Conservation (phyloP, 2,797 vertebrate species). For the Characodon lateralis region DNA sequence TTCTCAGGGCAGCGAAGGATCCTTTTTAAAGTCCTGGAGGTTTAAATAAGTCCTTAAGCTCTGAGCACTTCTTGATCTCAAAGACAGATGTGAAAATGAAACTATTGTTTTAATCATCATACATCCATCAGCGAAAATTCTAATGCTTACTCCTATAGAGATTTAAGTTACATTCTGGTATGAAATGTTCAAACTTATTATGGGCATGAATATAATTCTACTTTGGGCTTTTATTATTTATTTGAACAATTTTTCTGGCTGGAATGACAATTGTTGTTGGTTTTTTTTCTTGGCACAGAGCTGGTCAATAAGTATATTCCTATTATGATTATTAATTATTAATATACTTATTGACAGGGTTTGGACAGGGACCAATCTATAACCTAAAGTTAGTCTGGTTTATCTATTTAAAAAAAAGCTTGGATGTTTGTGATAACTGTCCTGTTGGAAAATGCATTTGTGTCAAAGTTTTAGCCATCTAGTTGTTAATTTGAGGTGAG, state of each 20-base stretch:
- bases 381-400: not conserved
- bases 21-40: constrained; percentile 60
- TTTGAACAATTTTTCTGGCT: not conserved
- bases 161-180: constrained; percentile 21
- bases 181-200: not conserved
- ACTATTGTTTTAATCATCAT: constrained; percentile 37
- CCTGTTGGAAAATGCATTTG: not conserved
- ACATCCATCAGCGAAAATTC: constrained; percentile 33
- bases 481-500: too few relatives aligned
- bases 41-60: constrained; percentile 61
- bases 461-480: not conserved
- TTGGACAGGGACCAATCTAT: too few relatives aligned
- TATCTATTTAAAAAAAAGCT: not conserved
- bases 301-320: too few relatives aligned
- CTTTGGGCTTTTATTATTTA: not conserved
- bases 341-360: too few relatives aligned
- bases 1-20: constrained; percentile 55
- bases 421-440: not conserved
- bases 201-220: not conserved
- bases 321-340: too few relatives aligned
- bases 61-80: constrained; percentile 28
- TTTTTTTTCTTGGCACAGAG: not conserved
- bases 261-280: not conserved
- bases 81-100: constrained; percentile 30
- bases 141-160: constrained; percentile 17